Conservation (phyloP, 1,140 invertebrate species). For the Drosophila pseudoananassae region DNA sequence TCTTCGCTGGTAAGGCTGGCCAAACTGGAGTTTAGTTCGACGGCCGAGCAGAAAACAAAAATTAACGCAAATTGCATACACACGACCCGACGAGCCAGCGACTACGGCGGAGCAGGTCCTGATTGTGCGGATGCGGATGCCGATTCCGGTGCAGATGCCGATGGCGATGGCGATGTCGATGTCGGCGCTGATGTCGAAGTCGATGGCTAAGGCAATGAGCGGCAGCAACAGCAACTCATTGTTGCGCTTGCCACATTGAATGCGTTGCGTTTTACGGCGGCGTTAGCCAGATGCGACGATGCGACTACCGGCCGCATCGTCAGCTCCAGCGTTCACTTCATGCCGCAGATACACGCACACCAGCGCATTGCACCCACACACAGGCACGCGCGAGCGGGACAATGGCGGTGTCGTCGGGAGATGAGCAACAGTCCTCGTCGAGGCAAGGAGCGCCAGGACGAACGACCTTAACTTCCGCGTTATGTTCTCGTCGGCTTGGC, state of each 20-base stretch:
- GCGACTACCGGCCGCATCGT: constrained; percentile 79
- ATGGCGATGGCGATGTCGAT: constrained; percentile 9
- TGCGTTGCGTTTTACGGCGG: constrained; percentile 80
- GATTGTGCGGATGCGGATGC: constrained; percentile 11
- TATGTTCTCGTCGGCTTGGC: constrained; percentile 35
- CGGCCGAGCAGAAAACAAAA: constrained; percentile 62
- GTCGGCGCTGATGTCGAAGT: constrained; percentile 21
- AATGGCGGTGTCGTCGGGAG: constrained; percentile 50
- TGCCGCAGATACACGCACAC: constrained; percentile 20
- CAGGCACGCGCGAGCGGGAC: constrained; percentile 22
- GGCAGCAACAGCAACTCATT: constrained; percentile 67
- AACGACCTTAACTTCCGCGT: constrained; percentile 34
- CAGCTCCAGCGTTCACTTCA: constrained; percentile 55
- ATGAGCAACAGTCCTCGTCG: constrained; percentile 70
- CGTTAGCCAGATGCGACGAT: constrained; percentile 79
- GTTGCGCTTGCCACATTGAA: constrained; percentile 82
- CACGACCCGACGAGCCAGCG: constrained; percentile 59
- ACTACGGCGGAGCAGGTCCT: constrained; percentile 19
- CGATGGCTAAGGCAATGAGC: constrained; percentile 23
- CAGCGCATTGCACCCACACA: constrained; percentile 19
- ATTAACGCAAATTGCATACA: constrained; percentile 81
- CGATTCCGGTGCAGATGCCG: constrained; percentile 23
- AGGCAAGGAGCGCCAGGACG: constrained; percentile 18
- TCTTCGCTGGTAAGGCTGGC: constrained; percentile 57
- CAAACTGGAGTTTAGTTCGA: constrained; percentile 68